phyloP scores from a whole-genome alignment of 2,113 vertebrate genomes.

The Mastomys natalensis region DNA sequence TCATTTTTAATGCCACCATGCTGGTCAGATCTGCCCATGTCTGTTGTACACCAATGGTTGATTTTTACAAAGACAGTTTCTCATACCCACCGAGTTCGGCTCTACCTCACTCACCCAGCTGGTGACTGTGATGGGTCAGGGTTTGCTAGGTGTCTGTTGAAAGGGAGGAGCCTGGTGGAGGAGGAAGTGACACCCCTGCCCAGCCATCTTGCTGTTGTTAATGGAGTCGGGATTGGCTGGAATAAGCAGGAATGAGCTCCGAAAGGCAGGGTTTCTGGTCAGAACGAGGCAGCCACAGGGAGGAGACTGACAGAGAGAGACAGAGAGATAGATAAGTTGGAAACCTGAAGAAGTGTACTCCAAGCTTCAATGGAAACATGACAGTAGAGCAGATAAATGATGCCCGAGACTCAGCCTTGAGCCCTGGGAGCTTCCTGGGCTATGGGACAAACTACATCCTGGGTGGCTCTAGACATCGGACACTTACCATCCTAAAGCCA shows the following conservation, averaged over 20 bases:
- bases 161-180: neutral
- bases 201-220: neutral
- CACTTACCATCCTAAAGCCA: neutral
- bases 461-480: neutral
- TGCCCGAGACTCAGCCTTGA: neutral
- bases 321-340: neutral
- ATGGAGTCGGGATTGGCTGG: neutral
- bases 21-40: neutral
- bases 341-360: neutral
- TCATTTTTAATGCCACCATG: neutral
- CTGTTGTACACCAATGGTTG: neutral
- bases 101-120: accelerated
- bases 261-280: neutral
- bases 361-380: too few species aligned
- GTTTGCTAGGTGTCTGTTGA: neutral
- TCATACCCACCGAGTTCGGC: neutral
- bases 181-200: accelerated
- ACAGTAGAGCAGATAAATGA: too few species aligned
- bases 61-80: neutral
- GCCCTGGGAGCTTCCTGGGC: neutral
- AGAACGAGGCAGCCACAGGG: accelerated
- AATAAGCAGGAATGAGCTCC: neutral
- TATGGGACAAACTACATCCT: too few species aligned
- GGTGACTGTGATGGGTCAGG: accelerated
- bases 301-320: neutral